These are phyloP conservation scores for Phenacoccus solenopsis DNA, from an alignment of 1,140 invertebrate genomes.

Conservation along the genomic window DNA sequence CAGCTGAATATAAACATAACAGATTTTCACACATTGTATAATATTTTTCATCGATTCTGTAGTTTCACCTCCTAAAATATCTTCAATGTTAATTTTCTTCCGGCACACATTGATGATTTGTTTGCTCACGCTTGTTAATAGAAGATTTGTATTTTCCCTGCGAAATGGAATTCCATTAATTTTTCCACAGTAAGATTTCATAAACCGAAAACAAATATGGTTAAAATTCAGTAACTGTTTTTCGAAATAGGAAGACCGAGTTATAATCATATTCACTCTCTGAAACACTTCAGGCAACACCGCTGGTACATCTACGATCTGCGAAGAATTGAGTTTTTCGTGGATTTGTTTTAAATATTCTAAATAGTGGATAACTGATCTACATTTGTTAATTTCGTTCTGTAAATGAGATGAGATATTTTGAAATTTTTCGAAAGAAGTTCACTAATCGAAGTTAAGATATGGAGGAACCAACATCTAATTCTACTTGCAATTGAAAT, in stretches of 20 bases:
- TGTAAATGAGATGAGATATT: no score
- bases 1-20: neutral
- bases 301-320: neutral
- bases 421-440: no score
- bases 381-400: neutral
- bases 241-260: neutral
- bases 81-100: neutral
- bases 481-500: neutral
- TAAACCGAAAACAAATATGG: neutral
- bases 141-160: conserved; percentile 1
- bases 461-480: neutral
- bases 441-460: no score
- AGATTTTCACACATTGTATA: neutral
- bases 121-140: neutral
- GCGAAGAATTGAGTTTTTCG: neutral
- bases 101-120: neutral
- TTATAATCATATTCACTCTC: neutral
- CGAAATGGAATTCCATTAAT: neutral
- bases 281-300: neutral
- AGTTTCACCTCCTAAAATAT: neutral
- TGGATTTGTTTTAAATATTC: neutral
- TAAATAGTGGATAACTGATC: neutral
- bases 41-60: neutral
- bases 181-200: neutral
- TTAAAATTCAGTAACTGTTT: neutral